Evolutionary conservation across 2,888 invertebrate species (phyloP).

Genomic region (Camptogramma bilineatum): DNA sequence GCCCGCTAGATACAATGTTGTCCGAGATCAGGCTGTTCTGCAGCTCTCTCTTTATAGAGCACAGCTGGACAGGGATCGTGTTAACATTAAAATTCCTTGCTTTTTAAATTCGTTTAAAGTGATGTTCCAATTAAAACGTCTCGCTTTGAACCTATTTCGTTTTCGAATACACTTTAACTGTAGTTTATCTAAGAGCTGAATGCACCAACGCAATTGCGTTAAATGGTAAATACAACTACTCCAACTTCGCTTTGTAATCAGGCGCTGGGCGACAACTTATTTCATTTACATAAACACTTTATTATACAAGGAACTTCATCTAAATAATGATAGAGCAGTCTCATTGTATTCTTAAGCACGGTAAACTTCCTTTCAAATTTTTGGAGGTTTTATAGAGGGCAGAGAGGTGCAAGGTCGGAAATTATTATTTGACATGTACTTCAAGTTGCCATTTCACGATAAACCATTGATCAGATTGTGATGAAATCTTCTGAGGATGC

Average conservation of each 20-base stretch:
- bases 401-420: too few relatives aligned
- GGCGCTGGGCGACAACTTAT: conserved; percentile 75
- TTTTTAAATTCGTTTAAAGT: too few relatives aligned
- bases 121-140: too few relatives aligned
- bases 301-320: conserved; percentile 67
- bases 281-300: conserved; percentile 77
- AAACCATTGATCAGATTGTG: too few relatives aligned
- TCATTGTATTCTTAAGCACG: not conserved
- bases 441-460: not conserved
- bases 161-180: not conserved
- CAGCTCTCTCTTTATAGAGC: too few relatives aligned
- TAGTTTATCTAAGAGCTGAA: conserved; percentile 32
- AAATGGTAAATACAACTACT: conserved; percentile 72
- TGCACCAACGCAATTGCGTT: conserved; percentile 66
- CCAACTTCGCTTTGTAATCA: conserved; percentile 76
- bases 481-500: too few relatives aligned
- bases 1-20: too few relatives aligned
- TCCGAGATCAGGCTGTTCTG: too few relatives aligned
- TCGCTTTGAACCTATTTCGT: not conserved
- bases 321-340: conserved; percentile 32
- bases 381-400: not conserved
- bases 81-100: too few relatives aligned
- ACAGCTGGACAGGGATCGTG: too few relatives aligned
- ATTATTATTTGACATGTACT: not conserved
- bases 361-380: not conserved